phyloP scores from a whole-genome alignment of 2,888 invertebrate species.

The Archaeoteleia sp. region DNA sequence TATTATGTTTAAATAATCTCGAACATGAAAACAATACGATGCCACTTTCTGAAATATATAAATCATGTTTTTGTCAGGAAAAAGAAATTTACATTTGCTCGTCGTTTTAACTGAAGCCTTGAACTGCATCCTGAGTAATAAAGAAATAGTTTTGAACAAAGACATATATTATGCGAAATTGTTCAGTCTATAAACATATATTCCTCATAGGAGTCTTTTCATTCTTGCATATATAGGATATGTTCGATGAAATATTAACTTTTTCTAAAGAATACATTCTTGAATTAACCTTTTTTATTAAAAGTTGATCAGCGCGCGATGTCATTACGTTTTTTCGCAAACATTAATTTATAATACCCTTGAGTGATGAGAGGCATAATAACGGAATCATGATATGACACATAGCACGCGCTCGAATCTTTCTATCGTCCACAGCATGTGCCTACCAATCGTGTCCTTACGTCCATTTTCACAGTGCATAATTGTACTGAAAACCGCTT shows the following conservation, averaged over 20 bases:
- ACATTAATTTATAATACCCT: slow-evolving; percentile 37
- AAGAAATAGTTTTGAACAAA: slow-evolving; percentile 18
- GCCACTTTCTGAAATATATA: slow-evolving; percentile 11
- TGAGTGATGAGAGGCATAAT: slow-evolving; percentile 35
- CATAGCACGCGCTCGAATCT: slow-evolving; percentile 34
- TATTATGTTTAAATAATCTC: slow-evolving; percentile 19
- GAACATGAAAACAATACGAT: slow-evolving; percentile 15
- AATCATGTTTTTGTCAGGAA: slow-evolving; percentile 30
- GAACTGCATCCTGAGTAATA: slow-evolving; percentile 24
- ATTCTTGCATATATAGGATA: no score
- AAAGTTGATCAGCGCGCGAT: slow-evolving; percentile 12
- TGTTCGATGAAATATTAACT: no score
- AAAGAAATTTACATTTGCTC: slow-evolving; percentile 9
- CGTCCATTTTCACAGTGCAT: slow-evolving; percentile 41
- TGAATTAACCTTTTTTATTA: slow-evolving; percentile 11
- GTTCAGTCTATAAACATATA: slow-evolving; percentile 9
- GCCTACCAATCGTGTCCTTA: slow-evolving; percentile 30
- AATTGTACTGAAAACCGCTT: slow-evolving; percentile 38
- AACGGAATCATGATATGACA: slow-evolving; percentile 30
- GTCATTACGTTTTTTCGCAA: slow-evolving; percentile 22
- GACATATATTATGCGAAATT: slow-evolving; percentile 13
- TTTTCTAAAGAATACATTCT: no score
- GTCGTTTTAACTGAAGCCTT: slow-evolving; percentile 24
- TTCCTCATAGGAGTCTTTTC: no score
- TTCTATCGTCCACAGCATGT: slow-evolving; percentile 34